Conservation (phyloP, 2,888 invertebrate genomes). For the Graphium colonna region DNA sequence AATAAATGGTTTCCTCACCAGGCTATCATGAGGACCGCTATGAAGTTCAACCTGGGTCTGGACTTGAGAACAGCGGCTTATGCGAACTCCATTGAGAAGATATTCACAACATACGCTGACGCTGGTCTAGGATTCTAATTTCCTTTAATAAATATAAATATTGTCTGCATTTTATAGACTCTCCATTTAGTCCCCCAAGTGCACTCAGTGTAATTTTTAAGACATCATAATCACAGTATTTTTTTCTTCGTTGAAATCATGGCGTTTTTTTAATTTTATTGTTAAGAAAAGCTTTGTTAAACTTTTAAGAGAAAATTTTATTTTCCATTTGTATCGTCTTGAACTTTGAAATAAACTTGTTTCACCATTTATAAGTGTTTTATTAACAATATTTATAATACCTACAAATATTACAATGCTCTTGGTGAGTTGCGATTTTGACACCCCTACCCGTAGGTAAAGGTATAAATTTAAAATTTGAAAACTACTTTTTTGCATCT, state of each 20-base stretch:
- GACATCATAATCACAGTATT: slow-evolving; percentile 73
- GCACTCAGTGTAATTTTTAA: slow-evolving; percentile 64
- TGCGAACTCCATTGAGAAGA: slow-evolving; percentile 97
- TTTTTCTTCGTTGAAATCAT: slow-evolving; percentile 60
- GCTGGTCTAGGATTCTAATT: slow-evolving; percentile 95
- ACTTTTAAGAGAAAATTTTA: slow-evolving; percentile 56
- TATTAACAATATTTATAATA: too few relatives aligned
- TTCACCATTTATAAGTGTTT: slow-evolving; percentile 56
- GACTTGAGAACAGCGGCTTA: slow-evolving; percentile 98
- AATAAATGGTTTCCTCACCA: too few relatives aligned
- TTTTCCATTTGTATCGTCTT: slow-evolving; percentile 64
- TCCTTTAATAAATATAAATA: slow-evolving; percentile 46
- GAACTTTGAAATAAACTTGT: slow-evolving; percentile 66
- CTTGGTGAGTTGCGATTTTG: too few relatives aligned
- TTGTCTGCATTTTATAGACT: slow-evolving; percentile 71
- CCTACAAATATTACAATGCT: too few relatives aligned
- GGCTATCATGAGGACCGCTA: slow-evolving; percentile 96
- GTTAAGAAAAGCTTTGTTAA: slow-evolving; percentile 55
- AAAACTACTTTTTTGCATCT: too few relatives aligned
- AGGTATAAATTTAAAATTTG: too few relatives aligned
- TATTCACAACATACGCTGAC: slow-evolving; percentile 95
- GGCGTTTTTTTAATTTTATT: slow-evolving; percentile 58
- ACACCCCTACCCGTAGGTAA: too few relatives aligned
- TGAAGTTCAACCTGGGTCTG: slow-evolving; percentile 94
- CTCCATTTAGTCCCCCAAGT: slow-evolving; percentile 56